Evolutionary conservation across 2,797 vertebrate species (phyloP), one percentile per base, ranked within the genome.

Genomic region (Anas flavirostris): DNA sequence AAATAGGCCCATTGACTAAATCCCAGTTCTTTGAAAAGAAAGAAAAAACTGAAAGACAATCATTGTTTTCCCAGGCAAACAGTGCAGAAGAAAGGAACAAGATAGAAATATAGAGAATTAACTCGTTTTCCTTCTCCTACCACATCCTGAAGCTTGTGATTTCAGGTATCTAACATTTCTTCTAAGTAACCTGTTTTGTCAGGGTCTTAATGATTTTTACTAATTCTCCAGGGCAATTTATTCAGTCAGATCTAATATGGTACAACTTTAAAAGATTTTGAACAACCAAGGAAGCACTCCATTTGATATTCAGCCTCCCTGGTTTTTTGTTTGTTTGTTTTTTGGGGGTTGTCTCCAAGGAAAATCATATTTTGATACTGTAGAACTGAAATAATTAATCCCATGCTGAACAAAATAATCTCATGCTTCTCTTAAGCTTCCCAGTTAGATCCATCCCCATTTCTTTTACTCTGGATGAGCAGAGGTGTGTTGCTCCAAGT

Each of bases 61-160:
- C 83, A 85, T 87, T 96, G 86, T 96, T 91, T 94, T 90, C 83
- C 48, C 90, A 66, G 83, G 67, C 88, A 96, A 95, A 91, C 64
- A 96, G 78, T 23, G 55, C 53, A 29, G 75, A 91, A 93, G 50
- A 94, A 96, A 92, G 56, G 62, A 92, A 83, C 82, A 78, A 86
- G 76, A 82, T 90, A 69, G 79, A 87, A 94, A 95, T 95, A 94
- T 76, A 93, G 95, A 94, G 90, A 86, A 94, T 96, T 91, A 96
- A 96, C 82, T 93, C 50, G 35, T 93, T 94, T 96, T 88, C 82
- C 19, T 0, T 94, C 15, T 41, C 63, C 75, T 60, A 81, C 52
- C 72, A 44, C 33, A 80, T 23, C 9, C 63, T 85, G 63, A 72
- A 93, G 64, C 22, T 55, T 8, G 0, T 66, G 1, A 39, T 29